Conservation (phyloP, 2,888 invertebrate genomes). For the Drosophila ezoana region DNA sequence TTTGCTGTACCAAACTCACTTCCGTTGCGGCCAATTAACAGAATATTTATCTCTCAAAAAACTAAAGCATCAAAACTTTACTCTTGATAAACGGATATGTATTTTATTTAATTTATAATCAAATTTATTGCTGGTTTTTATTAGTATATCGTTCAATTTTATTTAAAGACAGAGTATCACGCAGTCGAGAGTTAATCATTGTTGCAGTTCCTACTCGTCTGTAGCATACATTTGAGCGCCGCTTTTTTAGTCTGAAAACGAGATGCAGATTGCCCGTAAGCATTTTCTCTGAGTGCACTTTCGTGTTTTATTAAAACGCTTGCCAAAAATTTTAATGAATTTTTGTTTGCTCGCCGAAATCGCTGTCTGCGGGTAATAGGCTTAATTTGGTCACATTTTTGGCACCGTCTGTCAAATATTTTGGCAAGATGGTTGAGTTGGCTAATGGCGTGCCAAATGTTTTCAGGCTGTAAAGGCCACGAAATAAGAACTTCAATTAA, state of each 20-base stretch:
- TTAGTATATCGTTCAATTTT: too few relatives aligned
- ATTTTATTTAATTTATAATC: too few relatives aligned
- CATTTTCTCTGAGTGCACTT: slow-evolving; percentile 13
- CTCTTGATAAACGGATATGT: too few relatives aligned
- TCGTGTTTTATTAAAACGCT: slow-evolving; percentile 15
- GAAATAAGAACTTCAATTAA: neutral
- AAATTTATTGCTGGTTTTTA: neutral
- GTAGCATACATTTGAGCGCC: neutral
- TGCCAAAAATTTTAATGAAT: slow-evolving; percentile 14
- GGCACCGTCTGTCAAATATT: slow-evolving; percentile 22
- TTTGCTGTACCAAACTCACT: too few relatives aligned
- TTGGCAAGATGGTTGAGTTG: slow-evolving; percentile 11
- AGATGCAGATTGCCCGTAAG: slow-evolving; percentile 5
- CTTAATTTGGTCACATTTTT: slow-evolving; percentile 20
- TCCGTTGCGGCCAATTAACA: too few relatives aligned
- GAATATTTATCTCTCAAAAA: too few relatives aligned
- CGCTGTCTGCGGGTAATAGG: slow-evolving; percentile 1
- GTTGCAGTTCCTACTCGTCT: neutral
- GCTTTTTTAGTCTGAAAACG: neutral
- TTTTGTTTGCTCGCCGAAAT: neutral
- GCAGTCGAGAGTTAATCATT: slow-evolving; percentile 4
- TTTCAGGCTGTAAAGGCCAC: neutral
- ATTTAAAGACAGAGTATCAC: neutral
- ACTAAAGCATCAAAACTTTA: too few relatives aligned
- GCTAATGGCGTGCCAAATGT: slow-evolving; percentile 23